Base-by-base conservation (phyloP, 2,797 vertebrate genomes). In the Danio kyathit region DNA sequence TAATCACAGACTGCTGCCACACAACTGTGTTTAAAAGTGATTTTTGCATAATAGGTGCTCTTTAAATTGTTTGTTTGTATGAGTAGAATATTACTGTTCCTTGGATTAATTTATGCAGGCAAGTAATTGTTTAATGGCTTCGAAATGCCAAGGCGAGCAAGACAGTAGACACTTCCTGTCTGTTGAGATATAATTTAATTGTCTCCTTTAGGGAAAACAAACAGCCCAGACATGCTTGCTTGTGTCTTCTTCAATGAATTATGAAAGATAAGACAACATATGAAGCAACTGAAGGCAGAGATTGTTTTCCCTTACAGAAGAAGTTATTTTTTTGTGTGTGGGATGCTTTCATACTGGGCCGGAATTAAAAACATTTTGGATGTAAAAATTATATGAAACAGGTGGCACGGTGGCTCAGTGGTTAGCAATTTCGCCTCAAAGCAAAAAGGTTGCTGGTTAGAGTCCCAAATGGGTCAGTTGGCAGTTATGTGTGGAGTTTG, bases 101-200 rank as follows among this genome's bases (percentile, higher is more conserved):
- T 60, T 13, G 21, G 54, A 63, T 46, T 29, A 60, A 79, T 21
- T 64, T 67, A 52, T 59, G 49, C 17, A 40, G n/a, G 17, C 12
- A 78, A 77, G 65, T 78, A 44, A 74, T 56, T 64, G 43, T 49
- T 51, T 76, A 54, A 54, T 54, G 40, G 49, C 21, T 63, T 48
- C 40, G 56, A 74, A 78, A 67, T 57, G 14, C 21, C 19, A 74
- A 81, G 41, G 65, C 48, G 14, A 49, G 52, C 66, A 41, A 52
- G 76, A 70, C 56, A 49, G 64, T 7, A 51, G 54, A 78, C 54
- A 41, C 79, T 9, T 61, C 8, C 52, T 66, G 51, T 82, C 76
- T 82, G 79, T 64, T 60, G 71, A 82, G 71, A 71, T 66, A 41
- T 66, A 41, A 63, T 77, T 80, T 57, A 74, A 81, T 64, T 83